phyloP scores from a whole-genome alignment of 2,113 vertebrate genomes.

The Macaca mulatta region DNA sequence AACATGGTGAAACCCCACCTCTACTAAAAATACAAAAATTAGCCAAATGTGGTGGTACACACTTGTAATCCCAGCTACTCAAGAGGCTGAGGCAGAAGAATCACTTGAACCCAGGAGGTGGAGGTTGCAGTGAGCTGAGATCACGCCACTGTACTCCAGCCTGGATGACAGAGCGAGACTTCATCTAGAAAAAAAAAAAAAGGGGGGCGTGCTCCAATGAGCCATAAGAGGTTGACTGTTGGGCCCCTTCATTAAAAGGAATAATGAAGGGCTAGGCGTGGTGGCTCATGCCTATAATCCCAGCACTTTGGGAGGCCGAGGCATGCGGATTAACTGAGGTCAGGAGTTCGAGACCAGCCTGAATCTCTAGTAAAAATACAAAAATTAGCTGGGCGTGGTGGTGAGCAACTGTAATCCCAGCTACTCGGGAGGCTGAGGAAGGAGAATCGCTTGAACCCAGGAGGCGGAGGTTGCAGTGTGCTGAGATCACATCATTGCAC shows the following conservation, averaged over 20 bases:
- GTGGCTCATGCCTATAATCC: too few relatives aligned
- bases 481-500: too few relatives aligned
- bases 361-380: too few relatives aligned
- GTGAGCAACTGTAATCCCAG: too few relatives aligned
- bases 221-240: background rate
- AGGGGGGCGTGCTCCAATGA: background rate
- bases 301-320: too few relatives aligned
- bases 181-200: background rate
- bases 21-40: background rate
- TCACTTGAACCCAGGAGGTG: background rate
- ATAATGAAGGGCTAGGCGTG: too few relatives aligned
- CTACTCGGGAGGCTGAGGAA: too few relatives aligned
- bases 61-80: background rate
- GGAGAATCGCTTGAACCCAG: too few relatives aligned
- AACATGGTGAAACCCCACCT: background rate
- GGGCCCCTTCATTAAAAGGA: background rate
- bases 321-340: too few relatives aligned
- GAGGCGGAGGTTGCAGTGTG: too few relatives aligned
- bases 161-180: background rate
- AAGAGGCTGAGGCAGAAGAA: background rate
- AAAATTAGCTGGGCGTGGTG: too few relatives aligned
- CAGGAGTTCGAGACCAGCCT: too few relatives aligned
- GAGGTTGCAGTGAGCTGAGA: background rate
- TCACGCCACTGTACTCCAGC: background rate
- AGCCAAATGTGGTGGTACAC: background rate